Base-by-base conservation (phyloP, 2,888 invertebrate genomes). In the Mycogona germanica region DNA sequence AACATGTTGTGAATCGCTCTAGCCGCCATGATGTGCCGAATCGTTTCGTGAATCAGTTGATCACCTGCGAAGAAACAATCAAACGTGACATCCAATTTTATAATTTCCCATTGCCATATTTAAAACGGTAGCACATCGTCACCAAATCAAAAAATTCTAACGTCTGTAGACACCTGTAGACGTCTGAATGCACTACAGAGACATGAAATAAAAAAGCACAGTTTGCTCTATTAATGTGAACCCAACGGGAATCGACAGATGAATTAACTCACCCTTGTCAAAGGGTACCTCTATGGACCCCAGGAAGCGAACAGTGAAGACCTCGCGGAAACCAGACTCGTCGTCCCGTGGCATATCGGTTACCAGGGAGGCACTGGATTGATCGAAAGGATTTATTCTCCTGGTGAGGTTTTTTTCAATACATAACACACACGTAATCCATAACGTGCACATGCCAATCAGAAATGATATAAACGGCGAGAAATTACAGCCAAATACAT, bases 241-340 rank as follows among this genome's bases (percentile, higher is more conserved):
- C 9, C n/a, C 19, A 7, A 41, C 9, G 7, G 19, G 6, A 12
- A 12, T 46, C 6, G 25, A 21, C 7, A 17, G 17, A 12, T 38
- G 14, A 37, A 6, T n/a, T 9, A 26, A 14, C 50, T 3, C 28
- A 45, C 55, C 56, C 35, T 51, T 41, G 45, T 65, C 65, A 28
- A 58, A 58, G 41, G 60, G 60, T 19, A 73, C 71, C 57, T 71
- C 69, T 70, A 72, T 71, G 7, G 70, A 70, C 21, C 73, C 73
- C 6, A 72, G 62, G 60, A 72, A 73, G 23, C 71, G 62, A 1
- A 71, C 72, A 35, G 64, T 55, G 35, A 54, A 56, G 6, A 65
- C 66, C 58, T 69, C 60, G 55, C 60, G 60, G 49, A 58, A 59
- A 25, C 44, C 38, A 5, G 55, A 42, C 14, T 38, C 23, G 9